Evolutionary conservation across 2,113 vertebrate species (phyloP), one percentile per base, ranked within the genome.

Genomic region (Odobenus rosmarus): DNA sequence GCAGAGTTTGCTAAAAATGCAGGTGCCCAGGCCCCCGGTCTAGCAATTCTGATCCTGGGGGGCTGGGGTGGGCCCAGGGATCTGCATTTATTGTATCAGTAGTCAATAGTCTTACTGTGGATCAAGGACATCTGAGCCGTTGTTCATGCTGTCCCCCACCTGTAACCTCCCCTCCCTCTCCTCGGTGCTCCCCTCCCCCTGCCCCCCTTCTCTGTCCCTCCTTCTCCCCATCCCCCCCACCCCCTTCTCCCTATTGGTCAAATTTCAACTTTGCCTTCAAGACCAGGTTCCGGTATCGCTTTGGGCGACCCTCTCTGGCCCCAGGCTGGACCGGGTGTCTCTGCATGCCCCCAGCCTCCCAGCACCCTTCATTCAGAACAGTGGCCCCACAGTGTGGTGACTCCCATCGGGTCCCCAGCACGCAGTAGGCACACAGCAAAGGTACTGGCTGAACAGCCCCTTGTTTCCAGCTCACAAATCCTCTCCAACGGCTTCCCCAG

Each of bases 311-410:
- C 2, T 33, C 49, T 71, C 3, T 19, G 55, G 24, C 15, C 28
- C 36, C 3, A 15, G 62, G 15, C 24, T 9, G 16, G 33, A 61
- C 33, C 19, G 39, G 46, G 33, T 2, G 36, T 19, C 26, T 42
- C 24, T 11, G 0, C 10, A 0, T 1, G 21, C 8, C 14, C 39
- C 24, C 15, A 1, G 9, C 4, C 74, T 80, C 1, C 4, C 4
- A 3, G 33, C 3, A 49, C 18, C 36, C 13, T 23, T 42, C 14
- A 13, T 53, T 23, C 7, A 10, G 19, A 79, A n/a, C 46, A 51
- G 71, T 10, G 42, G 21, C 71, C 36, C 5, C 33, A 2, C 9
- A 4, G 15, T 9, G 14, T n/a, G 49, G 19, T 28, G 9, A 31
- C 18, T 21, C 53, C 7, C 1, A 5, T 12, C 6, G 31, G 18